Percentiles rank a stretch among this genome's conserved stretches.
phyloP scores from a whole-genome alignment of 2,888 invertebrate genomes.

The Cryptocephalus moraei region DNA sequence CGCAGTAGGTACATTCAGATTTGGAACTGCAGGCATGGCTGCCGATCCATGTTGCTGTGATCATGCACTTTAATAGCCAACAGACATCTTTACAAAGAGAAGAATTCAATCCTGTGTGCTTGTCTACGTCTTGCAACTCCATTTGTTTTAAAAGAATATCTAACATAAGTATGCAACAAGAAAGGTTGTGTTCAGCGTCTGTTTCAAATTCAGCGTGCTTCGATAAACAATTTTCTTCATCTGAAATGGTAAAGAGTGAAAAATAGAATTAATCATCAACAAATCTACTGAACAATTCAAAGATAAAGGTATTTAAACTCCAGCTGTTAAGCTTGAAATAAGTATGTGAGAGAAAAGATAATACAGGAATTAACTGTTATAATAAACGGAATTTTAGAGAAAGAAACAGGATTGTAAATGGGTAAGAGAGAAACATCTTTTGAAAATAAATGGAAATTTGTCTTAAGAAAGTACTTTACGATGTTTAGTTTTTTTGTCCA shows the following conservation, averaged over 20 bases:
- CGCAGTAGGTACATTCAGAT: slow-evolving; percentile 84
- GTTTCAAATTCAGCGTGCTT: slow-evolving; percentile 58
- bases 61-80: slow-evolving; percentile 63
- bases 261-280: slow-evolving; percentile 2
- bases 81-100: slow-evolving; percentile 64
- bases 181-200: slow-evolving; percentile 69
- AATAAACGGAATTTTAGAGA: no score
- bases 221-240: slow-evolving; percentile 53
- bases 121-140: slow-evolving; percentile 77
- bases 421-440: no score
- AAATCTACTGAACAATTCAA: slow-evolving; percentile 3
- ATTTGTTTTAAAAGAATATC: slow-evolving; percentile 92
- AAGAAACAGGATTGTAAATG: no score
- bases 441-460: no score
- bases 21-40: slow-evolving; percentile 49
- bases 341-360: no score
- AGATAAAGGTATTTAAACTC: no score
- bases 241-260: slow-evolving; percentile 39
- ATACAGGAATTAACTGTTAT: no score
- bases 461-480: no score
- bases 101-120: slow-evolving; percentile 69
- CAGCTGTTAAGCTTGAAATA: no score
- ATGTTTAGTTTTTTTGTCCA: no score
- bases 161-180: slow-evolving; percentile 92
- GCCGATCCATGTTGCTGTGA: slow-evolving; percentile 63